Evolutionary conservation across 2,888 invertebrate species (phyloP).

Genomic region (Brenthis hecate): DNA sequence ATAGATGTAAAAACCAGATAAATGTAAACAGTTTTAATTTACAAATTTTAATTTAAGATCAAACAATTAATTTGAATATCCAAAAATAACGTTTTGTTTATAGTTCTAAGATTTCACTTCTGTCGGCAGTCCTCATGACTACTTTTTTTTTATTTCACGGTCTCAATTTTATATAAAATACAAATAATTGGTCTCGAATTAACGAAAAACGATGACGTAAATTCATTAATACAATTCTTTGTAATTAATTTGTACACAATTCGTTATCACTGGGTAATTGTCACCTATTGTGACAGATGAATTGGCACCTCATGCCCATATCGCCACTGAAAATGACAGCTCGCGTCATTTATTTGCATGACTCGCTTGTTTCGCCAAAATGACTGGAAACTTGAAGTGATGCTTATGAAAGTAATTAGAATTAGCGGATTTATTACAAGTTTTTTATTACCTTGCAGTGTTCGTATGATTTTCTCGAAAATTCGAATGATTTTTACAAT

Average conservation of each 20-base stretch:
- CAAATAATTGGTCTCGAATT: too few species aligned
- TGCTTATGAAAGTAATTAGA: background rate
- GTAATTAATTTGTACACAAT: conserved; percentile 10
- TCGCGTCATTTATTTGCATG: conserved; percentile 29
- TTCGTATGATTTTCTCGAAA: too few species aligned
- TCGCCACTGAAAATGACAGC: conserved; percentile 17
- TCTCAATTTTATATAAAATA: too few species aligned
- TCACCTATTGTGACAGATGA: conserved; percentile 26
- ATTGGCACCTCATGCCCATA: conserved; percentile 17
- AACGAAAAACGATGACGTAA: background rate
- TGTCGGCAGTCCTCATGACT: too few species aligned
- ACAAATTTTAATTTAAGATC: too few species aligned
- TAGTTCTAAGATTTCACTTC: too few species aligned
- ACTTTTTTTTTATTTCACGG: too few species aligned
- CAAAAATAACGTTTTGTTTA: too few species aligned
- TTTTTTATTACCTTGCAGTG: background rate
- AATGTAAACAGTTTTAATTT: too few species aligned
- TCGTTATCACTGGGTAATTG: conserved; percentile 17
- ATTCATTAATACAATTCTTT: conserved; percentile 1
- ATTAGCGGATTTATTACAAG: background rate
- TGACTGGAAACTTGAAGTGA: conserved; percentile 5
- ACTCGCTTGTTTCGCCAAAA: conserved; percentile 23
- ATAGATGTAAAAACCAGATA: too few species aligned
- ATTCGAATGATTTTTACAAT: too few species aligned
- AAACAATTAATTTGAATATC: too few species aligned